Evolutionary conservation across 1,140 invertebrate species (phyloP), one percentile per base, ranked within the genome.

Genomic region (Chrysopa pallens): DNA sequence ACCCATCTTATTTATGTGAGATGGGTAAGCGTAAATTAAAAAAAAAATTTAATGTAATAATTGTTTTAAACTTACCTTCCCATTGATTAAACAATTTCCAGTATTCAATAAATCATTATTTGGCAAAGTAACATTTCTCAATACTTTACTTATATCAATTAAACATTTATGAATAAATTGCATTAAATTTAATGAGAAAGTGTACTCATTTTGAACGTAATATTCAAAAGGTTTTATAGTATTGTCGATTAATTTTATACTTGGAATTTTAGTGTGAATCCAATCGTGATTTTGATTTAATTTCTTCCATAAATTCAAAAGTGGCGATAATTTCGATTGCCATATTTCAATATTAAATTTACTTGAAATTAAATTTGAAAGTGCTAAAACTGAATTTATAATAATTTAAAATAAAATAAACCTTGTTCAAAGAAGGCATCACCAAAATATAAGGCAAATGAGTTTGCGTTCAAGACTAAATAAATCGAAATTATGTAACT

Each of bases 231-330:
- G 64, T 23, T 23, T 23, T 2, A 23, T 5, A 52, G 65, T 59
- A 43, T 63, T 48, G 42, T 54, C n/a, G 46, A 50, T 23, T 52
- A 41, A 29, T 48, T 50, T 49, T 46, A 45, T 29, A 57, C 60
- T 15, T 59, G 58, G 11, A 40, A 33, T 17, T 54, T 55, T 45
- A 57, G 64, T 43, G 50, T 50, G 42, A 48, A 58, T 43, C 61
- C 54, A 45, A 57, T 67, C 57, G 48, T 56, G 50, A 12, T 52
- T 56, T 44, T 62, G 54, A 39, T 69, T 81, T 11, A 87, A 50
- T 53, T 80, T 81, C 49, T 84, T 82, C 84, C 84, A 88, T 2
- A 82, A 51, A 46, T 68, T 73, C 6, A 88, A 64, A 41, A 84
- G 55, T 0, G 81, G 80, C 11, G 67, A 67, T 7, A 86, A 58